Evolutionary conservation across 2,888 invertebrate species (phyloP).

Genomic region (Tiphia femorata): DNA sequence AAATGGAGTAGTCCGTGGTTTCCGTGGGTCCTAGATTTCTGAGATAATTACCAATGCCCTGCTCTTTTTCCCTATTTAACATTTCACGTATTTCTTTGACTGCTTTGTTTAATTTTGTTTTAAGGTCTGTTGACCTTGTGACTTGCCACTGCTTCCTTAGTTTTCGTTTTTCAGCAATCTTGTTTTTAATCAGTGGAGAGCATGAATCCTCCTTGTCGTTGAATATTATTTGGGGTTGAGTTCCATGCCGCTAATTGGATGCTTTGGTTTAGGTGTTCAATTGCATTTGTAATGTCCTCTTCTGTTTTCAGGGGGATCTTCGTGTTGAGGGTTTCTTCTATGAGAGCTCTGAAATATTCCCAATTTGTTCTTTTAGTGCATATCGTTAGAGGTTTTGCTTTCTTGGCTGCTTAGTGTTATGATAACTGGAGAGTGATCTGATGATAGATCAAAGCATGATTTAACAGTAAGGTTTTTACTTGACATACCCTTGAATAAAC

Average conservation of each 20-base stretch:
- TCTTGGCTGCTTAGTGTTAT: not conserved
- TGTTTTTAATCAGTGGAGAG: not conserved
- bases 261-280: constrained; percentile 14
- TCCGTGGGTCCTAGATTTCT: constrained; percentile 2
- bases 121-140: constrained; percentile 2
- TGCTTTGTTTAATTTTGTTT: constrained; percentile 11
- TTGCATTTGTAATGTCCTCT: constrained; percentile 26
- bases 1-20: constrained; percentile 43
- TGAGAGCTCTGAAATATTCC: constrained; percentile 13
- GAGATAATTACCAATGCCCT: constrained; percentile 15
- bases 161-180: constrained; percentile 6
- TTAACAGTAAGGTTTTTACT: constrained; percentile 8
- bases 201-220: not conserved
- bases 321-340: constrained; percentile 17
- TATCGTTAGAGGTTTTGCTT: constrained; percentile 16
- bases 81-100: constrained; percentile 17
- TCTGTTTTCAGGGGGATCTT: constrained; percentile 29
- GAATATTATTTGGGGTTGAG: not conserved
- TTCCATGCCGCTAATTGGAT: constrained; percentile 22
- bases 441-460: constrained; percentile 33
- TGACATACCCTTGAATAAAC: constrained; percentile 7
- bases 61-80: constrained; percentile 6
- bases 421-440: constrained; percentile 28
- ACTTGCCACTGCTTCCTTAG: constrained; percentile 10
- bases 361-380: constrained; percentile 25